phyloP scores from a whole-genome alignment of 2,113 vertebrate species.

The Myotis yumanensis region DNA sequence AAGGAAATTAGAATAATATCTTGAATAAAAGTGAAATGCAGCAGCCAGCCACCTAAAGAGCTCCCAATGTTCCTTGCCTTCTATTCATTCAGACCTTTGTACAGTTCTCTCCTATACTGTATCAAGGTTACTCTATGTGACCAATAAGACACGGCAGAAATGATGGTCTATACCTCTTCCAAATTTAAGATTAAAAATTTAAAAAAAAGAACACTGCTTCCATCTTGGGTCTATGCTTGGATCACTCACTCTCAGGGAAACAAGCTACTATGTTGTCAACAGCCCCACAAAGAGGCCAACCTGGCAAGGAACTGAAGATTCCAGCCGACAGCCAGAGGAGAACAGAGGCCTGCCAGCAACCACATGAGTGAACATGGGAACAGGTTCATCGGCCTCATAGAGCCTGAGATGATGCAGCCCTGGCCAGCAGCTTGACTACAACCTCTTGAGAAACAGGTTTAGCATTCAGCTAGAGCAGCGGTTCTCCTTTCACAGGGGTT shows the following conservation, averaged over 20 bases:
- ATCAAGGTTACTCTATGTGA: not conserved
- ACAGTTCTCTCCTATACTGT: not conserved
- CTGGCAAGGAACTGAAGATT: not conserved
- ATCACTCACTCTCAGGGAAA: not conserved
- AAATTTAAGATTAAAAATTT: not conserved
- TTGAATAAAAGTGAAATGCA: not conserved
- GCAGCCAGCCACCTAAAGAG: not conserved
- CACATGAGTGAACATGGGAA: not conserved
- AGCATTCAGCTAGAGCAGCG: not conserved
- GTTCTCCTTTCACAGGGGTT: too few relatives aligned
- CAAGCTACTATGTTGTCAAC: not conserved
- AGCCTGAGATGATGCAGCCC: not conserved
- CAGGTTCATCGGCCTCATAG: not conserved
- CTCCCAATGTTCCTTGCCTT: not conserved
- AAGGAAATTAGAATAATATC: conserved; percentile 12
- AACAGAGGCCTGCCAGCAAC: not conserved
- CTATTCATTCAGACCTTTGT: not conserved
- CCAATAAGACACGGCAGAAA: not conserved
- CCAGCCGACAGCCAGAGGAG: not conserved
- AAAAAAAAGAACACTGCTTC: not conserved
- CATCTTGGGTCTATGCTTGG: not conserved
- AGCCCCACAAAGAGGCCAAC: not conserved
- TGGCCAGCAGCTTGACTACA: not conserved
- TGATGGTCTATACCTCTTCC: not conserved
- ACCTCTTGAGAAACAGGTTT: not conserved